Evolutionary conservation across 2,888 invertebrate genomes (phyloP), one percentile per base, ranked within the genome.

Genomic region (Cataglyphis livida): DNA sequence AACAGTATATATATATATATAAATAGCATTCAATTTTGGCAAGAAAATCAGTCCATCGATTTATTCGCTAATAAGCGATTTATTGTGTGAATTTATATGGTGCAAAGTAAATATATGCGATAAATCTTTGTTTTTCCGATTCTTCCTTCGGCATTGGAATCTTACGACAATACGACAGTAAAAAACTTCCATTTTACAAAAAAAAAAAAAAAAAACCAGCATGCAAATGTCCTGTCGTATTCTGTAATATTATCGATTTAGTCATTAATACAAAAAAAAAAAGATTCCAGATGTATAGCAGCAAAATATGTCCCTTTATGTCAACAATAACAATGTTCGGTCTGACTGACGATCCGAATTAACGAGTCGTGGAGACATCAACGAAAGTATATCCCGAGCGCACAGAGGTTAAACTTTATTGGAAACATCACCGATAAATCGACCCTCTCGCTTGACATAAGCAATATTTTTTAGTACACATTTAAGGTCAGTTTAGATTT

Each of bases 401-500:
- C 78, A 83, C 83, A 82, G 85, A 74, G 32, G 64, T 84, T 71
- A 75, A 57, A 65, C 82, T 81, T 82, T 71, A 85, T 84, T 83
- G 76, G 68, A 25, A 81, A 18, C 44, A 51, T 66, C 66, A 74
- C 68, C 66, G 81, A 75, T 35, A 78, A 57, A 75, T 81, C 81
- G 82, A 73, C 70, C 71, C 74, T 84, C 79, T 85, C 83, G 85
- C 87, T 88, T 85, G 85, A 83, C 89, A 89, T 82, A 81, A 88
- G 86, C 85, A 87, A 90, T 91, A 90, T 92, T 93, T 92, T 91
- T 91, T 92, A 91, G 92, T 93, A 91, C 89, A 86, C 88, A 88
- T 91, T 84, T 92, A 92, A 92, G 92, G 92, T 93, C 93, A 93
- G 92, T 93, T 93, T 93, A 93, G 93, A 94, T 93, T 93, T 94